Percentiles rank a stretch among this genome's conserved stretches.
These are phyloP conservation scores for Hipparchia semele DNA, from an alignment of 2,888 invertebrate genomes.

Conservation along the genomic window DNA sequence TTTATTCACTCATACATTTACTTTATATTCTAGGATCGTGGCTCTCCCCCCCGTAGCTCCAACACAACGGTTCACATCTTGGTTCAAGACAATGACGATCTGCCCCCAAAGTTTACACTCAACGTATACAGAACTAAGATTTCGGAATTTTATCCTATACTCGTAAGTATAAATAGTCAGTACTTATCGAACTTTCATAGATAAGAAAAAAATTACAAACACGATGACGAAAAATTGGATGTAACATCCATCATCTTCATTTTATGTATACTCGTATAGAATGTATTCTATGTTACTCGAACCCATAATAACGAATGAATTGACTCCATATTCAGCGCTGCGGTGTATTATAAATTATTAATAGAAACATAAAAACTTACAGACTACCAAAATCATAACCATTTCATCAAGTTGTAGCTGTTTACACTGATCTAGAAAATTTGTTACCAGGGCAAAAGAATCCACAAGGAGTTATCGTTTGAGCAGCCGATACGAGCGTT, in stretches of 20 bases:
- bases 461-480: constrained; percentile 88
- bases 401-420: neutral
- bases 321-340: too few relatives aligned
- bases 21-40: constrained; percentile 86
- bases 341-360: too few relatives aligned
- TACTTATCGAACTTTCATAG: neutral
- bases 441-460: constrained; percentile 84
- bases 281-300: too few relatives aligned
- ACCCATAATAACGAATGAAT: too few relatives aligned
- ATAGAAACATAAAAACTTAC: too few relatives aligned
- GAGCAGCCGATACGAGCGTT: constrained; percentile 88
- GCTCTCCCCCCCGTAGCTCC: constrained; percentile 88
- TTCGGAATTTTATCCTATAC: constrained; percentile 91
- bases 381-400: too few relatives aligned
- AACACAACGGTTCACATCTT: constrained; percentile 88
- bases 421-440: too few relatives aligned
- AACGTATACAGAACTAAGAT: constrained; percentile 91
- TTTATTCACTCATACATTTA: neutral
- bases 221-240: too few relatives aligned
- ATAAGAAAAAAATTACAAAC: too few relatives aligned
- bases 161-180: constrained; percentile 78
- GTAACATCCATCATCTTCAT: too few relatives aligned
- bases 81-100: constrained; percentile 91
- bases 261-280: too few relatives aligned
- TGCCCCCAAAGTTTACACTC: constrained; percentile 91